Evolutionary conservation across 2,888 invertebrate species (phyloP).

Genomic region (Oscheius onirici): DNA sequence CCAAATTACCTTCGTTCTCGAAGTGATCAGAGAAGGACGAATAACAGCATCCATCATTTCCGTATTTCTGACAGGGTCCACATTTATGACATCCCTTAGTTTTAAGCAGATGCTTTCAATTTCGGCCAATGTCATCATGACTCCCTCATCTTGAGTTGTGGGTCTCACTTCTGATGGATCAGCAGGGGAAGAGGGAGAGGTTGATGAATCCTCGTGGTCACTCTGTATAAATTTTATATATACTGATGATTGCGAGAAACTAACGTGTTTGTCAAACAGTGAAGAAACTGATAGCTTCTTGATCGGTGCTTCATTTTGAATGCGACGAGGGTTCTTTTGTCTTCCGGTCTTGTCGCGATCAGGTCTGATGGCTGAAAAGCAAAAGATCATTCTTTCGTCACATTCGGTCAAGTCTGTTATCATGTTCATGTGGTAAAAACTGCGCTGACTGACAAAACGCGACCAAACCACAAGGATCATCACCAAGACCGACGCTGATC

Average conservation of each 20-base stretch:
- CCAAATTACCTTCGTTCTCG: conserved; percentile 41
- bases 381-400: conserved; percentile 18
- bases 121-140: conserved; percentile 61
- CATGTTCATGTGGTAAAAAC: background rate
- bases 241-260: background rate
- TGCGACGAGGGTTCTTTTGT: conserved; percentile 68
- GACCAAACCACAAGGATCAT: conserved; percentile 28
- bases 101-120: conserved; percentile 63
- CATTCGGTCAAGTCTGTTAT: conserved; percentile 4
- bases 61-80: conserved; percentile 32
- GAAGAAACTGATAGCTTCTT: conserved; percentile 12
- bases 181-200: conserved; percentile 42
- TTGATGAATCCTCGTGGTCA: conserved; percentile 35
- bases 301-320: background rate
- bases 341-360: conserved; percentile 70
- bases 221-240: conserved; percentile 30
- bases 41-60: conserved; percentile 43
- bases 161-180: conserved; percentile 36
- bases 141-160: conserved; percentile 41
- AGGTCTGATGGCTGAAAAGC: conserved; percentile 65
- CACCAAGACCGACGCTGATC: background rate
- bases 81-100: conserved; percentile 41
- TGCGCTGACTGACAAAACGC: conserved; percentile 7
- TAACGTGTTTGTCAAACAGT: conserved; percentile 7
- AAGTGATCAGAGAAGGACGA: conserved; percentile 48